Percentiles rank a stretch among this genome's conserved stretches.
Conservation (phyloP, 2,888 invertebrate genomes). For the Ochropleura plecta region DNA sequence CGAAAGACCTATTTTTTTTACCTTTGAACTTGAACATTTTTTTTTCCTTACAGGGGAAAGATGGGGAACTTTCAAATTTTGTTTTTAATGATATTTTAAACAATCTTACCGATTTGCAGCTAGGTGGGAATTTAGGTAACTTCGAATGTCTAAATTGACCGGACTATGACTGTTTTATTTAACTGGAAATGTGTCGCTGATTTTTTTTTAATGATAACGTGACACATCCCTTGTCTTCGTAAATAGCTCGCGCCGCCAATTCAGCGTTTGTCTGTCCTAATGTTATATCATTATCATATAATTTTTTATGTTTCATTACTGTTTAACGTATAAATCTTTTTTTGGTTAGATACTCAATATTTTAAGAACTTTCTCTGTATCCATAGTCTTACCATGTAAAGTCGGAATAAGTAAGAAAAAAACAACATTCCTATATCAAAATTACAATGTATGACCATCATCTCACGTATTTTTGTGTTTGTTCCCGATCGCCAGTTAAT, state of each 20-base stretch:
- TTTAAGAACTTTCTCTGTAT: constrained; percentile 1
- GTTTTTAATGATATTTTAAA: no score
- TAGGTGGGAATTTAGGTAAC: no score
- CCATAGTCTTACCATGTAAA: neutral
- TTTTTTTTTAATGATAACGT: neutral
- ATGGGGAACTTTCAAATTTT: no score
- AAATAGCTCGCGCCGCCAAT: constrained; percentile 52
- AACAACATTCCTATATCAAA: constrained; percentile 37
- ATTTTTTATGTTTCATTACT: constrained; percentile 41
- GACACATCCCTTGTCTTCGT: neutral
- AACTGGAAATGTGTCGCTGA: neutral
- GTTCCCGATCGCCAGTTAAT: constrained; percentile 70
- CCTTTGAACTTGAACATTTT: no score
- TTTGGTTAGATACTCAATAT: neutral
- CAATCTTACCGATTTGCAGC: no score
- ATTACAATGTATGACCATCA: constrained; percentile 39
- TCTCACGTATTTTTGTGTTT: constrained; percentile 66
- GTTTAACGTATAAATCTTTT: constrained; percentile 5
- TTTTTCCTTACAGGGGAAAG: no score
- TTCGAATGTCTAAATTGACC: no score
- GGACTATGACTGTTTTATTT: no score
- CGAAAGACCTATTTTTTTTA: no score
- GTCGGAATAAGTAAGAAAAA: constrained; percentile 15
- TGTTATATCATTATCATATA: constrained; percentile 37
- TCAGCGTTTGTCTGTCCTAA: constrained; percentile 29